Conservation (phyloP, 2,797 vertebrate genomes). For the Esox lucius region DNA sequence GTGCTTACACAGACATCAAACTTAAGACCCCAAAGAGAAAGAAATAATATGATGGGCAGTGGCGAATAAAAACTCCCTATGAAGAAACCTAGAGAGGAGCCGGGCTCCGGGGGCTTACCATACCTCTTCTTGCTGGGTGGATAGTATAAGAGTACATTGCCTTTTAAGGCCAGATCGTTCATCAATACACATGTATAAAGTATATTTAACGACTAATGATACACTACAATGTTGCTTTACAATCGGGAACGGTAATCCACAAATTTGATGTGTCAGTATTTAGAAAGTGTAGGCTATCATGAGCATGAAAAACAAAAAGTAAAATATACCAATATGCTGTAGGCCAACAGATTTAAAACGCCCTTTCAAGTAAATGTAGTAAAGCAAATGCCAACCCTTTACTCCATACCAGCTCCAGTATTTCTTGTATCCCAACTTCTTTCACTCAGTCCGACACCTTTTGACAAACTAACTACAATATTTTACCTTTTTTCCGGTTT, state of each 20-base stretch:
- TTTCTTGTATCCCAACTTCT: constrained; percentile 81
- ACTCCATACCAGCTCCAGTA: constrained; percentile 54
- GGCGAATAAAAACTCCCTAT: no score
- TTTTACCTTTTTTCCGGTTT: constrained; percentile 83
- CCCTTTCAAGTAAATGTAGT: constrained; percentile 22
- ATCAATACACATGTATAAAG: no score
- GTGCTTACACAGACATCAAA: no score
- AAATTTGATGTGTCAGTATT: constrained; percentile 17
- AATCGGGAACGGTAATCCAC: background rate
- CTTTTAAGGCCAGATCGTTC: no score
- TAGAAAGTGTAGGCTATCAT: constrained; percentile 3
- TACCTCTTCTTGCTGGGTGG: no score
- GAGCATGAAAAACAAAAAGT: constrained; percentile 9
- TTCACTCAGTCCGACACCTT: constrained; percentile 54
- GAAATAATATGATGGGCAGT: no score
- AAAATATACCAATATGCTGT: background rate
- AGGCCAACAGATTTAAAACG: constrained; percentile 14
- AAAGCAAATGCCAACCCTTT: constrained; percentile 41
- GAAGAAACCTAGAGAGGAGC: no score
- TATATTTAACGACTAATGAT: background rate
- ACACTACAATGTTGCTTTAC: background rate
- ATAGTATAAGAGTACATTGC: no score
- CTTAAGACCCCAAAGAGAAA: no score
- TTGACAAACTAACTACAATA: constrained; percentile 61
- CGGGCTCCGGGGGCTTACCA: no score